Base-by-base conservation (phyloP, 2,113 vertebrate species). In the Pseudorhombus dupliciocellatus region DNA sequence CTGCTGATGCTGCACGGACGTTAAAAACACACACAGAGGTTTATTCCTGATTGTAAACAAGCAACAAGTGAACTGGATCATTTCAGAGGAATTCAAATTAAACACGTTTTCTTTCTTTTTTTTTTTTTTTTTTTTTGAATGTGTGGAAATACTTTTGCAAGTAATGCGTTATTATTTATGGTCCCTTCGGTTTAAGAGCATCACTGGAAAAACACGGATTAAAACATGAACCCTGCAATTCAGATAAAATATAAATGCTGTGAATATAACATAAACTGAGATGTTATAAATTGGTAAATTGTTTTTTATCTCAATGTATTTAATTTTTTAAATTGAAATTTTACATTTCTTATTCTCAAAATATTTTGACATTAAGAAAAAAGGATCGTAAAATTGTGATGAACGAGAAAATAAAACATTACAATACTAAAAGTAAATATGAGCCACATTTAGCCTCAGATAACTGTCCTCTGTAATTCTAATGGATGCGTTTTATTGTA, bases 401-500 rank as follows among this genome's bases (percentile, higher is more conserved):
- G 3, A 57, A 15, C 8, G 20, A 48, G 18, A 48, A 6, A 22
- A 51, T 51, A 51, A 51, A 51, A 11, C 20, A 6, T 73, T 62
- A 15, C 26, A 67, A 16, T 21, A 34, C 4, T 31, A 44, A 2
- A 48, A 60, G 42, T 51, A 50, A 52, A 75, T 77, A 34, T 21
- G 73, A 48, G 4, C 14, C 30, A 26, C 1, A 50, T 31, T 72
- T 18, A 30, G 25, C 8, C 44, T 55, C 10, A 48, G 44, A 65
- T 48, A 56, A 48, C 20, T 46, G 56, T 56, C 10, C 76, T 58
- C 1, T 46, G 8, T 21, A 74, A 71, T 69, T 66, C 50, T 52
- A 22, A 24, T 11, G 72, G 28, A 46, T 60, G 12, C 7, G 24
- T 69, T 81, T 83, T 73, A 79, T 73, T 69, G 2, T 51, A 53